Evolutionary conservation across 30 jellyfish, hydroid and myxozoan species (phyloP).

Genomic region (Hydractinia symbiolongicarpus): DNA sequence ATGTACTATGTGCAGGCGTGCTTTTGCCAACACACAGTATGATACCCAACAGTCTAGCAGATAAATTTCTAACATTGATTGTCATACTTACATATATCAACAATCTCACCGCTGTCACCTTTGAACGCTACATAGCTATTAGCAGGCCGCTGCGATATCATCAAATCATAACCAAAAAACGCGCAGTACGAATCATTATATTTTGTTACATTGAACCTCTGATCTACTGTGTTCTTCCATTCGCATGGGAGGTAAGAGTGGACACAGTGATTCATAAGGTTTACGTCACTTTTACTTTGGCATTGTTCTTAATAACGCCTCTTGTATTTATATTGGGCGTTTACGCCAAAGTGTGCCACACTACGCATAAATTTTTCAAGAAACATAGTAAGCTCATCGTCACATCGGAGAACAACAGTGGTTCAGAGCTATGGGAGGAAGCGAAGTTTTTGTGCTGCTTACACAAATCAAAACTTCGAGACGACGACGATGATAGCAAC

Average conservation of each 20-base stretch:
- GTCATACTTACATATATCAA: conserved; percentile 47
- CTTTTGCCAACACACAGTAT: conserved; percentile 50
- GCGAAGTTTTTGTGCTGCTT: conserved; percentile 7
- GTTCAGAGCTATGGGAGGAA: conserved; percentile 10
- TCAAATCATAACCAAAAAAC: conserved; percentile 46
- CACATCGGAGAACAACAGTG: background rate
- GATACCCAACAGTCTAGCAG: conserved; percentile 17
- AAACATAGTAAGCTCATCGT: background rate
- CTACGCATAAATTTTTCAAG: background rate
- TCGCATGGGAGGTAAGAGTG: conserved; percentile 44
- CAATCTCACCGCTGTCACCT: conserved; percentile 71
- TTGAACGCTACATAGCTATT: conserved; percentile 60
- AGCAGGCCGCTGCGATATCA: conserved; percentile 62
- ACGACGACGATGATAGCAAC: background rate
- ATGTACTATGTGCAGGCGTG: conserved; percentile 61
- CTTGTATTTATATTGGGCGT: conserved; percentile 58
- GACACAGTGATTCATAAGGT: conserved; percentile 12
- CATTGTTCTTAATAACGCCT: conserved; percentile 59
- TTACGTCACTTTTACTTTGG: conserved; percentile 39
- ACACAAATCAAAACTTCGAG: background rate
- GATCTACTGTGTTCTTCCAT: conserved; percentile 54
- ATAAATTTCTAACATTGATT: conserved; percentile 42
- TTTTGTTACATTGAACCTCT: conserved; percentile 51
- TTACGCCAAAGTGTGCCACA: conserved; percentile 18
- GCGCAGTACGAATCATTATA: conserved; percentile 36